Evolutionary conservation across 2,888 invertebrate genomes (phyloP), one percentile per base, ranked within the genome.

Genomic region (Patella caerulea): DNA sequence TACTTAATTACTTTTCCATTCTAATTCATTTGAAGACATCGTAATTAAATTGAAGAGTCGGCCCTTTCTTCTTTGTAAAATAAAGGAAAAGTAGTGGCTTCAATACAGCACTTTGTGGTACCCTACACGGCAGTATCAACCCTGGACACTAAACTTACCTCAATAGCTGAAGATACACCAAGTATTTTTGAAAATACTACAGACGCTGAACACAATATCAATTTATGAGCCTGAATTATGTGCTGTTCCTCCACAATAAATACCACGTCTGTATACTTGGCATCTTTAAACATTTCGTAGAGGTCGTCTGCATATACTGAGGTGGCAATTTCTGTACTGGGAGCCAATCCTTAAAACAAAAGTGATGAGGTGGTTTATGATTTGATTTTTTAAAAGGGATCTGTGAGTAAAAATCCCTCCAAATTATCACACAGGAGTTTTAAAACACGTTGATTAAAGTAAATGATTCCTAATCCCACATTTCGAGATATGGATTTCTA

Each of bases 301-400:
- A 89, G 90, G 65, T 90, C 84, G 15, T 88, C 87, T 2, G 86
- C 88, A 81, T 88, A 90, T 11, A 80, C 81, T 19, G 89, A 88
- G 0, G 89, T 87, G 72, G 86, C 84, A 17, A 90, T 81, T 69
- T 89, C 89, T 24, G 90, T 81, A 85, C 83, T 85, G 1, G 90
- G 90, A 0, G 89, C 89, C 74, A 86, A 86, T 7, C 89, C 90
- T 90, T 75, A 19, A 73, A 77, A 71, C 1, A 24, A 19, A 9
- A 24, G 12, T 65, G 9, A 45, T 45, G 7, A 45, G 45, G 45
- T 45, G 45, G 45, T 45, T 45, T 9, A 45, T 9, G 45, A 9
- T 45, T 45, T 45, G 45, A 45, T 45, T 45, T 45, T 9, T 45
- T 7, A 9, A 45, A 45, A 7, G 7, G 7, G 9, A 45, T 45